Evolutionary conservation across 2,113 vertebrate species (phyloP), one percentile per base, ranked within the genome.

Genomic region (Silurus meridionalis): DNA sequence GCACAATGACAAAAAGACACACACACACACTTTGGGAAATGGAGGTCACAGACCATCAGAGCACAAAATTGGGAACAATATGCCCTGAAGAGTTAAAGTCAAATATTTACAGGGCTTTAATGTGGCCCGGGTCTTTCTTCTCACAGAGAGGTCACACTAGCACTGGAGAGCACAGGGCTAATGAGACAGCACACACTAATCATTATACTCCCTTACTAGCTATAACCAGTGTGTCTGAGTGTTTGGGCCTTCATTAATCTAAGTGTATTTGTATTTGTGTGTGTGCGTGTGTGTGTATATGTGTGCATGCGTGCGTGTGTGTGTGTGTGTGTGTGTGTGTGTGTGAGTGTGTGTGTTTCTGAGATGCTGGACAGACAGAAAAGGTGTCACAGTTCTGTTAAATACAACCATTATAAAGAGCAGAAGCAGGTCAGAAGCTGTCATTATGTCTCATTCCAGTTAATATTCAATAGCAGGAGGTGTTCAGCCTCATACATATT

Each of bases 31-130:
- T 82, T 25, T 28, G 69, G 82, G 17, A 67, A 84, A 83, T 83
- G 64, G 60, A 74, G 64, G 88, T 82, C 25, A 13, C 83, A 85
- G 86, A 21, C 58, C 86, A 89, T 64, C 74, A 84, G 86, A 89
- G 83, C 80, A 86, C 52, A 89, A 89, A 87, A 89, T 87, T 87
- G 71, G 86, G 77, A 83, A 85, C 83, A 83, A 85, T 66, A 85
- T 67, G 80, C 25, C 23, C 80, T 58, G 57, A 87, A 85, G 83
- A 83, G 83, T 82, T 85, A 64, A 85, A 87, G 81, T 75, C 74
- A 85, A 89, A 89, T 86, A 89, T 87, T 89, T 87, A 89, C 74
- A 87, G 74, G 64, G 80, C 9, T 80, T 85, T 89, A 87, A 80
- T 74, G 37, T 85, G 86, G 9, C 25, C n/a, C 2, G 1, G 64